Conservation (phyloP, 2,113 vertebrate species). For the Pardalotus punctatus region DNA sequence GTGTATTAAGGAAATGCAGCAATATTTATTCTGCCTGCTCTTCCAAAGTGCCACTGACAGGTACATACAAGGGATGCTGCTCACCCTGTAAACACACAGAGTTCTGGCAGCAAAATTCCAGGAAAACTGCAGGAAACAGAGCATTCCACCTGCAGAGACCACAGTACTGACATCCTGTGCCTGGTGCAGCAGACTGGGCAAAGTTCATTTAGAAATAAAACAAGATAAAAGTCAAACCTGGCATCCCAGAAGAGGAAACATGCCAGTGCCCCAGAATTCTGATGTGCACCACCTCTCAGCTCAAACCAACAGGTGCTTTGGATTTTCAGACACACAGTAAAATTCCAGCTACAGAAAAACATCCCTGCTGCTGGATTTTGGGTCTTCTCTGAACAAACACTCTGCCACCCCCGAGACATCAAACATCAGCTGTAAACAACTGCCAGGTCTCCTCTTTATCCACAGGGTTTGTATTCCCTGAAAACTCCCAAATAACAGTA, state of each 20-base stretch:
- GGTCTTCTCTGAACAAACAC: neutral
- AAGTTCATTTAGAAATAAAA: neutral
- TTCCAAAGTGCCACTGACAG: neutral
- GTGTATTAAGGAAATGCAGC: neutral
- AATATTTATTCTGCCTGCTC: neutral
- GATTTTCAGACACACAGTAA: neutral
- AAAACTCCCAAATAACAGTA: neutral
- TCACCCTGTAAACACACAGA: neutral
- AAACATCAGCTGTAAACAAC: neutral
- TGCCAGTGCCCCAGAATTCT: neutral
- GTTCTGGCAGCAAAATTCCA: neutral
- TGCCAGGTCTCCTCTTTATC: neutral
- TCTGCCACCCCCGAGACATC: neutral
- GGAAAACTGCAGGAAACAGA: neutral
- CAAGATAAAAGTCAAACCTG: neutral
- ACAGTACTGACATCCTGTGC: neutral
- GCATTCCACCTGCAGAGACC: neutral
- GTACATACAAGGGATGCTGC: fast-evolving
- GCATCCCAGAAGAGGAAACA: neutral
- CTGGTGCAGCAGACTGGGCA: neutral
- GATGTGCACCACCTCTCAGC: neutral
- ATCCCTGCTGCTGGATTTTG: neutral
- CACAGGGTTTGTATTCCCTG: neutral
- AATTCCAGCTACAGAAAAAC: neutral
- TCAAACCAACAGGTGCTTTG: neutral